These are phyloP conservation scores for Papilio glaucus DNA, from an alignment of 1,140 invertebrate genomes.

Conservation along the genomic window DNA sequence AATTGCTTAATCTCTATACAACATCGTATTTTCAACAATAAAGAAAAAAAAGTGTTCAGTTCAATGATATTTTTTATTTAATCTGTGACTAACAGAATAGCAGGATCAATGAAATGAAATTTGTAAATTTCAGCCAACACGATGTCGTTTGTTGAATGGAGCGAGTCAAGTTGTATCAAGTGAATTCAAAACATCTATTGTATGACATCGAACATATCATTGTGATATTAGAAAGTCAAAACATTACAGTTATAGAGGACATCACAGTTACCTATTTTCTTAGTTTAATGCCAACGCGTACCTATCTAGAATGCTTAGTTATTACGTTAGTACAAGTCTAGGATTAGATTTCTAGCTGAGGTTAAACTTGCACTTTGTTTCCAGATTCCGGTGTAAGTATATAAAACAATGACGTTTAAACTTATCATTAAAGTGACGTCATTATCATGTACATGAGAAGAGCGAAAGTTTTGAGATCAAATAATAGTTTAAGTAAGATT, in stretches of 20 bases:
- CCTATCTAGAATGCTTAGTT: not conserved
- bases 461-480: no score
- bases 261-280: not conserved
- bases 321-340: no score
- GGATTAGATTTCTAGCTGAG: no score
- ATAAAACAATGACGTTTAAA: no score
- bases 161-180: not conserved
- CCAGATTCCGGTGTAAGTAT: no score
- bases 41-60: not conserved
- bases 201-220: not conserved
- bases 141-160: not conserved
- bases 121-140: slow-evolving; percentile 3
- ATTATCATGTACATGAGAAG: no score
- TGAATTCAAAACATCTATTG: slow-evolving; percentile 15
- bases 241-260: not conserved
- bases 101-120: slow-evolving; percentile 4
- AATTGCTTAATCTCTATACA: not conserved
- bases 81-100: not conserved
- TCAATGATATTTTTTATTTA: not conserved
- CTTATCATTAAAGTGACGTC: no score
- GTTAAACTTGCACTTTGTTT: no score
- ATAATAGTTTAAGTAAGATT: no score
- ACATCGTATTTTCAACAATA: slow-evolving; percentile 2
- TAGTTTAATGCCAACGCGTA: not conserved
- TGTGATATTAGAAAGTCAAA: slow-evolving; percentile 16